Evolutionary conservation across 1,140 invertebrate species (phyloP).

Genomic region (Helicoverpa zea): DNA sequence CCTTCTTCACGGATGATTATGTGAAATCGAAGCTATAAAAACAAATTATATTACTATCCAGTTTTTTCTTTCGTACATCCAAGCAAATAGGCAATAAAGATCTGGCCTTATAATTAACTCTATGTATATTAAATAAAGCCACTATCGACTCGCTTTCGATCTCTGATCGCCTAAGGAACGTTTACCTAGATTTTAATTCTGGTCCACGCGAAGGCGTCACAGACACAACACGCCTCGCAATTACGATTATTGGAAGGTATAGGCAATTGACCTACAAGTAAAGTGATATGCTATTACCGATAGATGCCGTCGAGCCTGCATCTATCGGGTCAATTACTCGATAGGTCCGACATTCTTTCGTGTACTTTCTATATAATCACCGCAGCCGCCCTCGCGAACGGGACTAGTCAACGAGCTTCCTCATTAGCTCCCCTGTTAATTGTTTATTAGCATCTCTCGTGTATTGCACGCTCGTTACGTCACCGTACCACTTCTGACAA

Average conservation of each 20-base stretch:
- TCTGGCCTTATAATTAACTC: neutral
- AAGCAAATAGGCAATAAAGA: neutral
- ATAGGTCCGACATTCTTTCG: conserved; percentile 70
- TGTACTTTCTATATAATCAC: conserved; percentile 74
- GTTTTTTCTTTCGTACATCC: too few relatives aligned
- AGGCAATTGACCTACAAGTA: conserved; percentile 77
- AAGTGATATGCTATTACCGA: conserved; percentile 67
- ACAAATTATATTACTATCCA: too few relatives aligned
- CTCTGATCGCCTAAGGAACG: conserved; percentile 28
- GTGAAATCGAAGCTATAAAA: too few relatives aligned
- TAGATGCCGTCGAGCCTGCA: conserved; percentile 63
- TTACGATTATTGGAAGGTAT: conserved; percentile 65
- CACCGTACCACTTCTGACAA: conserved; percentile 65
- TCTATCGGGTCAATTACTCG: conserved; percentile 75
- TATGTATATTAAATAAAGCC: conserved; percentile 8
- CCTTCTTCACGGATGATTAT: too few relatives aligned
- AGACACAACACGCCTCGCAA: conserved; percentile 58
- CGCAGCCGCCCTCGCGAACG: conserved; percentile 1
- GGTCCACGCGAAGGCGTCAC: conserved; percentile 50
- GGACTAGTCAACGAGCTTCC: conserved; percentile 52
- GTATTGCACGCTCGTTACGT: conserved; percentile 62
- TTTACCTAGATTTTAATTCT: conserved; percentile 43
- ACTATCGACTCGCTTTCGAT: conserved; percentile 25
- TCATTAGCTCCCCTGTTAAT: conserved; percentile 61
- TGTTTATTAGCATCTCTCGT: conserved; percentile 58